Evolutionary conservation across 2,888 invertebrate species (phyloP).

Genomic region (Plemyria rubiginata): DNA sequence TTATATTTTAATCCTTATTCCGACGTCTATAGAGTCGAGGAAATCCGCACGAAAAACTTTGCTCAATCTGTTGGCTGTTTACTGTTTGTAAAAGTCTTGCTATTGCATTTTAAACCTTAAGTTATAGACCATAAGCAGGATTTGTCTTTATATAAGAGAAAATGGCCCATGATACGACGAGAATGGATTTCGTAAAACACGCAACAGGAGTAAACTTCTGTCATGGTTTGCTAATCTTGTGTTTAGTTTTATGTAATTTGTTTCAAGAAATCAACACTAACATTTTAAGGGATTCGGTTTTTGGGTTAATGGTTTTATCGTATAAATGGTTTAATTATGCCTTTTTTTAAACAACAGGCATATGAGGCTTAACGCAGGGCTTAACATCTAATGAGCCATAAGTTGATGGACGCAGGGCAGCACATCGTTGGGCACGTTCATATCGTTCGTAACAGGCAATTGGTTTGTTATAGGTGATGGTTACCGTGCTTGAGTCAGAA

Average conservation of each 20-base stretch:
- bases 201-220: constrained; percentile 79
- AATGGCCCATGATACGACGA: constrained; percentile 50
- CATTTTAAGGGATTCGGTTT: constrained; percentile 5
- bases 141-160: constrained; percentile 37
- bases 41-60: constrained; percentile 15
- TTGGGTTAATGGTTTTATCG: not conserved
- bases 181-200: constrained; percentile 77
- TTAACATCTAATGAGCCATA: too few species aligned
- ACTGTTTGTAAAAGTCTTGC: constrained; percentile 37
- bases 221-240: constrained; percentile 77
- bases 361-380: too few species aligned
- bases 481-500: too few species aligned
- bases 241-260: constrained; percentile 67
- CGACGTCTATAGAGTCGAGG: constrained; percentile 4
- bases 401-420: too few species aligned
- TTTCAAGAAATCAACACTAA: constrained; percentile 40
- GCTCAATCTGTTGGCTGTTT: constrained; percentile 35
- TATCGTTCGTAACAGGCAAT: too few species aligned
- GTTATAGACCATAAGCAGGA: constrained; percentile 43
- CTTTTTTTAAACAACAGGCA: too few species aligned
- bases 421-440: too few species aligned
- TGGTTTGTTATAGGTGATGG: too few species aligned
- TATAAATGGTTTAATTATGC: too few species aligned
- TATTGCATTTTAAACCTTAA: constrained; percentile 46
- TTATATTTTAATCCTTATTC: constrained; percentile 21